Base-by-base conservation (phyloP, 2,113 vertebrate genomes). In the Aythya baeri region DNA sequence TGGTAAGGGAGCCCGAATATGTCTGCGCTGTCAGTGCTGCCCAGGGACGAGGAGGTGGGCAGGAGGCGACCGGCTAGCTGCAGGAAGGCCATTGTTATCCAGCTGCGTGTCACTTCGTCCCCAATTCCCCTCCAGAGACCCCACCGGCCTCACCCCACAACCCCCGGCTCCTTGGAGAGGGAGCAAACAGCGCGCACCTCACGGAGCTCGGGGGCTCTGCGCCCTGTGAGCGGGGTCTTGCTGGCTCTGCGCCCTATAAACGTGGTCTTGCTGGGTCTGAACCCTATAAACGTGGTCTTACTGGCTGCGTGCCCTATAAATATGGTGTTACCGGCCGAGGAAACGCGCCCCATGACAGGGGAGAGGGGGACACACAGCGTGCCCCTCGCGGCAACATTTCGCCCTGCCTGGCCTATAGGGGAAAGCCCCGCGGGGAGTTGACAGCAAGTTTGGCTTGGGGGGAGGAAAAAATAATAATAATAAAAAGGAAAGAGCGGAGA, bases 381-480 rank as follows among this genome's bases (percentile, higher is more conserved):
- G 91, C 78, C 81, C 68, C 74, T 9, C 29, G 26, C 34, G 4
- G 2, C 54, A 68, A 50, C 3, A 1, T 9, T 21, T 68, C 66
- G 25, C 3, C 87, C 9, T 0, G n/a, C 2, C 1, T 26, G 70
- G 82, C 77, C 83, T 61, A 2, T 1, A 29, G 0, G 11, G 32
- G 66, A 43, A 38, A 85, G 66, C 89, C 25, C 11, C 67, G 67
- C 7, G 12, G 3, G 16, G 49, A n/a, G 44, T 0, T 49, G 43
- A 17, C 55, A 72, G 62, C 83, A 46, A 86, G 80, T 94, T 84
- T 20, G 34, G 8, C 58, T 59, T 34, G 8, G 27, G 29, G 13
- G 4, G 41, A 29, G 11, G 29, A 16, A 21, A 46, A 31, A 22
- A 23, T 27, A 34, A 9, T 12, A 17, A 7, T 9, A 27, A 20